A percentile compares a stretch with the other conserved stretches of the same genome.
Evolutionary conservation across 2,113 vertebrate species (phyloP).

Genomic region (Tinamus guttatus): DNA sequence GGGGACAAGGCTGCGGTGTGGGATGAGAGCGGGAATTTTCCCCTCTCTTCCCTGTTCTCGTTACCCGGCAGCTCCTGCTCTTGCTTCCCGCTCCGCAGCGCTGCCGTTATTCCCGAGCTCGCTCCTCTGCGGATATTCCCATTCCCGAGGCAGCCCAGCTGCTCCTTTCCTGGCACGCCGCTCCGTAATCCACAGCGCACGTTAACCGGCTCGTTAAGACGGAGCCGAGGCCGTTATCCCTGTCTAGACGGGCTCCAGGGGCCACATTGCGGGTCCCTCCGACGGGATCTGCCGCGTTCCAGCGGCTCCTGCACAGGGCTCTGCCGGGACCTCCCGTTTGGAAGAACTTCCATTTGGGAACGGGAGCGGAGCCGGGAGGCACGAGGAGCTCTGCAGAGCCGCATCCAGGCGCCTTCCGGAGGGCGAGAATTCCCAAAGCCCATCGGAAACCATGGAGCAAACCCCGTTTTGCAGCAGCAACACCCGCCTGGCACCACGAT

Average conservation of each 20-base stretch:
- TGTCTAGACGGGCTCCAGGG: constrained; percentile 23
- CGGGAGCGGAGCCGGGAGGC: not conserved
- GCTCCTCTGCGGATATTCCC: not conserved
- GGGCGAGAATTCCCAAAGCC: not conserved
- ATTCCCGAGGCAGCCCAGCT: not conserved
- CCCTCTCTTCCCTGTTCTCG: no score
- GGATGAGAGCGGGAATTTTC: not conserved
- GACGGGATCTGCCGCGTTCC: no score
- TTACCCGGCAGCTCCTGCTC: not conserved
- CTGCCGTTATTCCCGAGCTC: not conserved
- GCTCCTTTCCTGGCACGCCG: not conserved
- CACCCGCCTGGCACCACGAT: not conserved
- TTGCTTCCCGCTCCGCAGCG: not conserved
- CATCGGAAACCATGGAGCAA: rapidly evolving
- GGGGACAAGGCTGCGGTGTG: not conserved
- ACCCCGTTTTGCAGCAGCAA: not conserved
- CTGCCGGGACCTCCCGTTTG: no score
- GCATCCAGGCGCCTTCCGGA: not conserved
- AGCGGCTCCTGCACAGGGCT: no score
- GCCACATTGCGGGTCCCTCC: no score
- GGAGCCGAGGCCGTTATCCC: not conserved
- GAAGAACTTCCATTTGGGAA: not conserved
- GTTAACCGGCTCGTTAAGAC: not conserved
- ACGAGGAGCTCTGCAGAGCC: rapidly evolving
- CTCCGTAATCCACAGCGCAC: constrained; percentile 11